These are phyloP conservation scores for Scarus forsteni DNA, from an alignment of 2,797 vertebrate species.

Conservation along the genomic window DNA sequence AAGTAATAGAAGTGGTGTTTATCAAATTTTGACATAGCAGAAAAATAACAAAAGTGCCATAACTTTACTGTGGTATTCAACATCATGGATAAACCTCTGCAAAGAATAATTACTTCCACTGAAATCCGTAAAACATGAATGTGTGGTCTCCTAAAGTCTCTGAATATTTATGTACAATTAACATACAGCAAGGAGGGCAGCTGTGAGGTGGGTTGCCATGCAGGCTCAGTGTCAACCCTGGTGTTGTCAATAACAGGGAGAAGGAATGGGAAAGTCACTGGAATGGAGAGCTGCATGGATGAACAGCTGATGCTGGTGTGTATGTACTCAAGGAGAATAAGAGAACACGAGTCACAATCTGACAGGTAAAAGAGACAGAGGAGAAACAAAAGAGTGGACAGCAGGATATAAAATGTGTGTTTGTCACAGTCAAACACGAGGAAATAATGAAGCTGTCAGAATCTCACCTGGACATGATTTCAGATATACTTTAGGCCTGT, in stretches of 20 bases:
- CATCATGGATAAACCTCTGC: too few relatives aligned
- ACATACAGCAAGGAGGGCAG: too few relatives aligned
- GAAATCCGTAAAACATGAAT: too few relatives aligned
- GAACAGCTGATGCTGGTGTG: too few relatives aligned
- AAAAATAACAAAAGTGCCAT: too few relatives aligned
- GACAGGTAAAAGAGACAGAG: neutral
- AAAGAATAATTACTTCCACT: too few relatives aligned
- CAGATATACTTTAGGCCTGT: neutral
- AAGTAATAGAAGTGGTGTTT: too few relatives aligned
- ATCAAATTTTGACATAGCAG: too few relatives aligned
- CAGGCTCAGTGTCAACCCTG: conserved; percentile 25
- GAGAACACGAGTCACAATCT: neutral
- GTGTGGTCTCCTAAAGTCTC: too few relatives aligned
- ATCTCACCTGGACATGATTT: neutral
- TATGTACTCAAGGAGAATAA: neutral
- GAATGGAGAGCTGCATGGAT: neutral
- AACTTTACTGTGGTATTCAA: too few relatives aligned
- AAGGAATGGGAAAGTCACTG: conserved; percentile 25
- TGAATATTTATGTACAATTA: too few relatives aligned
- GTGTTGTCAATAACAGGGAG: conserved; percentile 24
- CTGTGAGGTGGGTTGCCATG: neutral
- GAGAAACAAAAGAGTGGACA: too few relatives aligned
- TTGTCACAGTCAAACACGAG: neutral
- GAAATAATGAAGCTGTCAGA: neutral
- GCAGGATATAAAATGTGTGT: neutral